Evolutionary conservation across 2,888 invertebrate genomes (phyloP), one percentile per base, ranked within the genome.

Genomic region (Cosmia pyralina): DNA sequence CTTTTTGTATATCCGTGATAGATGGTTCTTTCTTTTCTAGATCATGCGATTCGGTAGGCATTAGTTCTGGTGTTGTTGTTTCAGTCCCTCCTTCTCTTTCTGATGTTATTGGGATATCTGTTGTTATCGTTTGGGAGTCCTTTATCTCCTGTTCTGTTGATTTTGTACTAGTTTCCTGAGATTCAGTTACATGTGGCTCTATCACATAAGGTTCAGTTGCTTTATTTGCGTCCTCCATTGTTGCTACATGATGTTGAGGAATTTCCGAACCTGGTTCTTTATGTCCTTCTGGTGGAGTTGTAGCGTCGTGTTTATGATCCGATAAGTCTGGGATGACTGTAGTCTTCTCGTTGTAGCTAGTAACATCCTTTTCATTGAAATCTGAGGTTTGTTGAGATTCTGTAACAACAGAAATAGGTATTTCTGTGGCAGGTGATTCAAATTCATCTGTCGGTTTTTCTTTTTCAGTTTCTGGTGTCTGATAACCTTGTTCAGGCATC

Each of bases 111-210:
- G 83, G 70, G 41, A 59, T 13, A 1, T 74, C 74, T 57, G 63
- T 64, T 13, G 82, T 69, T 46, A 72, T 58, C 7, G 44, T 48
- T 67, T 77, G 48, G n/a, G 67, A 38, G 48, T 72, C 75, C 5
- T 52, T 60, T 48, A 28, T 15, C 28, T 77, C 67, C 11, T 67
- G 52, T 76, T 75, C 72, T 58, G 53, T 71, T 8, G 52, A 55
- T 74, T 79, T 79, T 59, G 74, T 76, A 48, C 65, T 77, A 41
- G 52, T 72, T 63, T 83, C 75, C 62, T 63, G 66, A 41, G 46
- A 4, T 53, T 70, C 76, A 38, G 72, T 75, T 57, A 69, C 50
- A 22, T 74, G 11, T 48, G 55, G 8, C 38, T 72, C 75, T 55
- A 55, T 62, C 4, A 55, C 38, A 77, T 67, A 50, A 28, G 67